Percentiles rank a stretch among this genome's conserved stretches.
Conservation (phyloP, 2,113 vertebrate species). For the Cacatua alba region DNA sequence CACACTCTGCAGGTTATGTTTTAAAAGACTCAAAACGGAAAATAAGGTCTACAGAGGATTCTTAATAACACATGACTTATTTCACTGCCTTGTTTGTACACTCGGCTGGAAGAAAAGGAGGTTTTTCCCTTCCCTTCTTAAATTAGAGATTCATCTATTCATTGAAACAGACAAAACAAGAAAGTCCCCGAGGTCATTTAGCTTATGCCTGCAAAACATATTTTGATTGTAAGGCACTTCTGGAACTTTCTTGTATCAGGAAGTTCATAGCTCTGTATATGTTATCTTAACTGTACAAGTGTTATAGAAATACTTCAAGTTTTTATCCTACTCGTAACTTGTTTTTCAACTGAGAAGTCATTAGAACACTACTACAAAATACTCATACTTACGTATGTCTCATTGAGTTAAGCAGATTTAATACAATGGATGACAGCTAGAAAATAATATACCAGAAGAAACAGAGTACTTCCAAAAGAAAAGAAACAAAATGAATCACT, state of each 20-base stretch:
- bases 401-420: neutral
- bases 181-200: constrained; percentile 26
- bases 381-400: neutral
- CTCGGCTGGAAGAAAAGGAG: constrained; percentile 22
- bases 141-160: constrained; percentile 47
- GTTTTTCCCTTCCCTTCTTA: neutral
- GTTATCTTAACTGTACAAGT: neutral
- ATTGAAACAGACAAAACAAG: constrained; percentile 61
- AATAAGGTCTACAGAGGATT: constrained; percentile 30
- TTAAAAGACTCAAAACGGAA: constrained; percentile 54
- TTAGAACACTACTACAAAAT: neutral
- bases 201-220: constrained; percentile 39
- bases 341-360: neutral
- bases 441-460: neutral
- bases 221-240: constrained; percentile 49
- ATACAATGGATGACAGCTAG: neutral
- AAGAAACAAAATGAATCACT: neutral
- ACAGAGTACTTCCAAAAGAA: neutral
- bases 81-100: constrained; percentile 25
- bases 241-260: constrained; percentile 37
- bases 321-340: neutral
- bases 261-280: neutral
- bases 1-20: constrained; percentile 19
- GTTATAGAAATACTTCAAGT: neutral
- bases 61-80: constrained; percentile 40